Base-by-base conservation (phyloP, 2,888 invertebrate genomes). In the Cheilosia grossa region DNA sequence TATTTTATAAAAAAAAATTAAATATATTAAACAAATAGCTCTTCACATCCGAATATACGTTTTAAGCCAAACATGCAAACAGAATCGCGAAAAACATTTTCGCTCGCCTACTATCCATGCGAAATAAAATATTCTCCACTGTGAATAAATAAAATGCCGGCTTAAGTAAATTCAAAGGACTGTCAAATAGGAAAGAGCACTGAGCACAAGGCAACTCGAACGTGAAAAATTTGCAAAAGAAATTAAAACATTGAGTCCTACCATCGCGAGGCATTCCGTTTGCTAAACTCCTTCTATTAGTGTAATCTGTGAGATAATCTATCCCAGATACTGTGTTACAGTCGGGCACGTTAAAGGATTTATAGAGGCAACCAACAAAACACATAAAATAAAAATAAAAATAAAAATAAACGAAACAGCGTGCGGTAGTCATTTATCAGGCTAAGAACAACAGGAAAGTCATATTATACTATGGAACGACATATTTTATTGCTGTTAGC, bases 401-500 rank as follows among this genome's bases (percentile, higher is more conserved):
- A n/a, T 54, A 51, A 21, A n/a, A n/a, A 44, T n/a, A 82, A 82
- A 56, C 78, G 66, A 54, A 78, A 70, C 19, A 63, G 15, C 33
- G 56, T 51, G 59, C 33, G 33, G 49, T 37, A 47, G 51, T 51
- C 69, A 83, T 79, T 83, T 83, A 79, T 79, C 82, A 83, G 73
- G 54, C 58, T 63, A 47, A 59, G 33, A 24, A 40, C 47, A 37
- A 4, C 13, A 54, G 70, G 49, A 72, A 53, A 70, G 74, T 17
- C 80, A 59, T 53, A 66, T n/a, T 21, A n/a, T n/a, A 75, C 80
- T 13, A 85, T 85, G 85, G 75, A 61, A 66, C 75, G 80, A 72
- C 80, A 85, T 54, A 80, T 85, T 80, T 85, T 85, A 80, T 85
- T 85, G 30, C 85, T 85, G 49, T 66, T 85, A 54, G 80, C 85